Evolutionary conservation across 2,888 invertebrate species (phyloP).

Genomic region (Formica aserva): DNA sequence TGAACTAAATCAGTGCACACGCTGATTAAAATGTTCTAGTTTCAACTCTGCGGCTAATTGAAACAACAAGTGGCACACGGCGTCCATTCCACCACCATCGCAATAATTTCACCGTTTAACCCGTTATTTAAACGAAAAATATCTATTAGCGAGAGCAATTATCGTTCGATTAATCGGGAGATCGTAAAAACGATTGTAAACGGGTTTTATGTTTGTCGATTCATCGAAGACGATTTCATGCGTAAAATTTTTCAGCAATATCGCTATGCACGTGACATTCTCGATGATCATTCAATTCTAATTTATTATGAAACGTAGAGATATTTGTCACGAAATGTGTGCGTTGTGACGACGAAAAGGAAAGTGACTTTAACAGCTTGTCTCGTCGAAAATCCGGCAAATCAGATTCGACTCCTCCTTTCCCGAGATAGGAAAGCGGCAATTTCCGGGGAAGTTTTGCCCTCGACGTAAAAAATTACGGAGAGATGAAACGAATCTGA

Average conservation of each 20-base stretch:
- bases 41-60: slow-evolving; percentile 23
- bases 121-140: slow-evolving; percentile 12
- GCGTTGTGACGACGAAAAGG: slow-evolving; percentile 22
- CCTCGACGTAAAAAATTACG: slow-evolving; percentile 9
- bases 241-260: not conserved
- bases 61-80: slow-evolving; percentile 45
- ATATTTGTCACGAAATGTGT: not conserved
- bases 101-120: not conserved
- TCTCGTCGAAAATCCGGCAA: slow-evolving; percentile 23
- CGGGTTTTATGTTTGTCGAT: not conserved
- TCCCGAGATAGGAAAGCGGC: slow-evolving; percentile 15
- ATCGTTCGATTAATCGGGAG: slow-evolving; percentile 24
- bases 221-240: not conserved
- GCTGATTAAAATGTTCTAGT: slow-evolving; percentile 49
- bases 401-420: slow-evolving; percentile 2
- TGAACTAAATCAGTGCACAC: slow-evolving; percentile 17
- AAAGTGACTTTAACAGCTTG: slow-evolving; percentile 13
- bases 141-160: slow-evolving; percentile 29
- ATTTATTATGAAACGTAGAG: slow-evolving; percentile 14
- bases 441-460: slow-evolving; percentile 39
- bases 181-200: not conserved
- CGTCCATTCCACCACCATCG: not conserved
- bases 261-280: not conserved
- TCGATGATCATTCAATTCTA: not conserved
- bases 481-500: not conserved